Evolutionary conservation across 2,797 vertebrate genomes (phyloP), one percentile per base, ranked within the genome.

Genomic region (Enteromius trimaculatus): DNA sequence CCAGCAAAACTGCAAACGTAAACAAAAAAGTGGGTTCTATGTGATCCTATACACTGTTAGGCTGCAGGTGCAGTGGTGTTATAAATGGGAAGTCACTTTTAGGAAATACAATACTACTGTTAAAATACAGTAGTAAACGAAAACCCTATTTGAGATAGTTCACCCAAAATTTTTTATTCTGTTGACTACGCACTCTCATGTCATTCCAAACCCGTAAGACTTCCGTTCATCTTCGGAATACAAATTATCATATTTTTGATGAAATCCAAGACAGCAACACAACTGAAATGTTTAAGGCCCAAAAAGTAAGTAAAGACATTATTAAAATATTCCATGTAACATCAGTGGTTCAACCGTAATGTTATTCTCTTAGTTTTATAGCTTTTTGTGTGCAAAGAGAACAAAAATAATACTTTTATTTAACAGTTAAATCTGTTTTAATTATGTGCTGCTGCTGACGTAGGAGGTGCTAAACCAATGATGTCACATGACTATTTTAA

Each of bases 1-100:
- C 98, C 98, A 91, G 97, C 97, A 94, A 99, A 99, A 94, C 98
- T 99, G 92, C 78, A 3, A 95, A 88, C n/a, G 84, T 7, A 85
- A 89, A 92, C 88, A 87, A 86, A 91, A 53, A 47, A 13, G 55
- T 23, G 14, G 5, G 39, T 62, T 62, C 23, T 23, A 66, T 66
- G 49, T 26, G 66, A 42, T 80, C 7, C 65, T 68, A 37, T 80
- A 80, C n/a, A 68, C 3, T 69, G n/a, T 17, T 51, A 26, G 31
- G 13, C 47, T 51, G 31, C 49, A 29, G 60, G 66, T 79, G 34
- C 34, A 68, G 47, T 17, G 39, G 44, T 39, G 77, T 66, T 34
- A 65, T 29, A 65, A 51, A 79, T 4, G 17, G 29, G 31, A 51
- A 16, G 26, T 19, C 11, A 8, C 6, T 34, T 16, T 31, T 19